Evolutionary conservation across 2,888 invertebrate species (phyloP), one percentile per base, ranked within the genome.

Genomic region (Selenia dentaria): DNA sequence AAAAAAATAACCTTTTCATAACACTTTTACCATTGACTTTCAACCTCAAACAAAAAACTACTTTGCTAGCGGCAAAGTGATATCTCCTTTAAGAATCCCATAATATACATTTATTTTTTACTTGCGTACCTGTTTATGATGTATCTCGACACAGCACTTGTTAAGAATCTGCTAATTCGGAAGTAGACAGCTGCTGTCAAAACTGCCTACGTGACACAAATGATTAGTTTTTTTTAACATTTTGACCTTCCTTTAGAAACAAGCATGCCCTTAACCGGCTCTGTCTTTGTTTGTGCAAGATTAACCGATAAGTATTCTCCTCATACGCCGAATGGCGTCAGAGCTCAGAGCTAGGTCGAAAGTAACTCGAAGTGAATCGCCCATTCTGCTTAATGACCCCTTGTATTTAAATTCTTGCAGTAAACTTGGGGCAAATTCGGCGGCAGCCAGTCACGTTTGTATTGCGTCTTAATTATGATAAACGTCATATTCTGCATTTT

Each of bases 341-440:
- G 22, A 26, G 6, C 34, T 34, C 24, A 32, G 43, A 43, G 31
- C 29, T 46, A 20, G 46, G 53, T 59, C 62, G 54, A 62, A 53
- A 61, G 56, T 8, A 8, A 8, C 8, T 22, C 25, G 6, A 8
- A 22, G 6, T 8, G 22, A 62, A 67, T 64, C 55, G 61, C 49
- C 63, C 59, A 52, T 69, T 67, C 53, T 36, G 39, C 16, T 36
- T 60, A 53, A 57, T 57, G 47, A 47, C 43, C 49, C 27, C 36
- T 57, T 56, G 56, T 57, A 47, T 57, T 55, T 29, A 50, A 54
- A 45, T 56, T 20, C 16, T 14, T 27, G 24, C 8, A 8, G 31
- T 31, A 10, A 31, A 39, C 14, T 29, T 25, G 8, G 10, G 6
- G 16, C 16, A n/a, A 29, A 34, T 39, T 45, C 25, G 31, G 35